Percentiles rank a stretch among this genome's conserved stretches.
Evolutionary conservation across 2,888 invertebrate species (phyloP).

Genomic region (Augochlorella aurata): DNA sequence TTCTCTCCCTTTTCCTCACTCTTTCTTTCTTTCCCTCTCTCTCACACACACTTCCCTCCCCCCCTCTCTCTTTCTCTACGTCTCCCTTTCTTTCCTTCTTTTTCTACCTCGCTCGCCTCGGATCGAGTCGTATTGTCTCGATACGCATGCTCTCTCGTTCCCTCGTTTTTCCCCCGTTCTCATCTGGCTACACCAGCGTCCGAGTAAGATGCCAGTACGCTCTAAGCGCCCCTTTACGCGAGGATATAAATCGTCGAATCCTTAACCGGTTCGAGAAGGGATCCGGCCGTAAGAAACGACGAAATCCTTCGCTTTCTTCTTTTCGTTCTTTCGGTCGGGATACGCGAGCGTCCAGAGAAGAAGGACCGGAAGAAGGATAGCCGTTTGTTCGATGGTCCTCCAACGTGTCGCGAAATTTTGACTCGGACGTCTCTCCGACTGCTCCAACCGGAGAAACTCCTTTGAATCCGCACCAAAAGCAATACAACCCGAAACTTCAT

Average conservation of each 20-base stretch:
- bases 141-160: constrained; percentile 27
- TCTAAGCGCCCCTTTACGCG: constrained; percentile 65
- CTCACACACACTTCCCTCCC: background rate
- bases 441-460: background rate
- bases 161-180: constrained; percentile 21
- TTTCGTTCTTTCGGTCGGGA: constrained; percentile 48
- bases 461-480: background rate
- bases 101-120: background rate
- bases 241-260: constrained; percentile 76
- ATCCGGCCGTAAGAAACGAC: constrained; percentile 64
- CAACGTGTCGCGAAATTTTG: constrained; percentile 46
- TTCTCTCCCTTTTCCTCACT: background rate
- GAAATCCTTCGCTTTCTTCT: constrained; percentile 63
- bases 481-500: background rate
- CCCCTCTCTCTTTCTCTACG: background rate
- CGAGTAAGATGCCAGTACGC: constrained; percentile 42
- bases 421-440: constrained; percentile 1
- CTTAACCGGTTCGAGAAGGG: constrained; percentile 73
- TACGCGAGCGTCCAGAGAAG: constrained; percentile 29
- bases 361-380: constrained; percentile 51
- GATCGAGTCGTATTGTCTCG: constrained; percentile 50
- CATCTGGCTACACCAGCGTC: constrained; percentile 29
- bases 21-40: background rate
- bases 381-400: constrained; percentile 40
- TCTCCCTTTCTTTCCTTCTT: background rate